Percentiles rank a stretch among this genome's conserved stretches.
Conservation (phyloP, 2,797 vertebrate genomes). For the Enteromius treurensis region DNA sequence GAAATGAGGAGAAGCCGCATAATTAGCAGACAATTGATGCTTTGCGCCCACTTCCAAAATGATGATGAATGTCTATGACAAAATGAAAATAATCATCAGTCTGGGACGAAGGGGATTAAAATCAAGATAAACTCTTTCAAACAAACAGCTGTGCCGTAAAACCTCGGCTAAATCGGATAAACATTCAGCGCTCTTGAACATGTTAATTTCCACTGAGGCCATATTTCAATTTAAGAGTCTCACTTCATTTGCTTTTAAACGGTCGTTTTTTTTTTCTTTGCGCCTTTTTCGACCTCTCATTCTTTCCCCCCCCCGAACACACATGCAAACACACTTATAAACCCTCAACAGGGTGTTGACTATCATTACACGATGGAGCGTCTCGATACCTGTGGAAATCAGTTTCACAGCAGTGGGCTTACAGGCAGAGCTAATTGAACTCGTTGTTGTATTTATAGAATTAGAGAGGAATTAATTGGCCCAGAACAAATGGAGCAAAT, state of each 20-base stretch:
- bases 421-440: constrained; percentile 73
- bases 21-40: constrained; percentile 46
- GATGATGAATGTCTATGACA: constrained; percentile 42
- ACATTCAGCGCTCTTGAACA: constrained; percentile 66
- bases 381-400: constrained; percentile 73
- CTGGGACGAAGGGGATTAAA: constrained; percentile 33
- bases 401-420: constrained; percentile 68
- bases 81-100: constrained; percentile 32
- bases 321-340: constrained; percentile 14
- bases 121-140: constrained; percentile 51
- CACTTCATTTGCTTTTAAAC: constrained; percentile 65
- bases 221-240: constrained; percentile 71
- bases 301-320: constrained; percentile 4
- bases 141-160: constrained; percentile 66
- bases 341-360: constrained; percentile 44
- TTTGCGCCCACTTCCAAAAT: constrained; percentile 42
- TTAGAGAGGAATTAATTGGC: constrained; percentile 70
- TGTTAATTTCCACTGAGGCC: constrained; percentile 69
- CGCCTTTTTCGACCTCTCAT: not conserved
- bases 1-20: constrained; percentile 27
- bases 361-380: constrained; percentile 59
- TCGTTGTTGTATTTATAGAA: constrained; percentile 73
- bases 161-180: constrained; percentile 61
- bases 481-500: constrained; percentile 64
- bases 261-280: not conserved